Percentiles rank a stretch among this genome's conserved stretches.
Evolutionary conservation across 2,113 vertebrate genomes (phyloP).

Genomic region (Cheirogaleus medius): DNA sequence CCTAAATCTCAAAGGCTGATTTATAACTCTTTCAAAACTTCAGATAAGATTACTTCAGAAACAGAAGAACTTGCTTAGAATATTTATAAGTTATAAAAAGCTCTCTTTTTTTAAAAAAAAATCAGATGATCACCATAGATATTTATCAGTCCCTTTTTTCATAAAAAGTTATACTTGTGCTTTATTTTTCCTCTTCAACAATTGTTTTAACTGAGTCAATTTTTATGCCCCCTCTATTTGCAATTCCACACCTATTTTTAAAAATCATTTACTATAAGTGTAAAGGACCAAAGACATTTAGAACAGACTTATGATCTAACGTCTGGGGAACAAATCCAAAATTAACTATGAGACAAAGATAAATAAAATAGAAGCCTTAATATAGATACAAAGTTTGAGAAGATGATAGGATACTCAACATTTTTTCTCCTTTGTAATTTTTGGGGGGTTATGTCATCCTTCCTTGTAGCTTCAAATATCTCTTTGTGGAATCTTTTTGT

Average conservation of each 20-base stretch:
- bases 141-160: neutral
- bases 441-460: neutral
- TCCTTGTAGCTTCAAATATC: neutral
- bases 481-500: neutral
- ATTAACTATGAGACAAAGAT: neutral
- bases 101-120: neutral
- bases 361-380: neutral
- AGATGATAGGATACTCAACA: neutral
- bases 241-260: neutral
- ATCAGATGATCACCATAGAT: neutral
- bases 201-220: neutral
- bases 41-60: neutral
- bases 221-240: neutral
- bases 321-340: neutral
- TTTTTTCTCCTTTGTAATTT: neutral
- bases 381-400: neutral
- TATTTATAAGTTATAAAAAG: neutral
- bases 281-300: slow-evolving; percentile 3
- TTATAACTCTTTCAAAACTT: neutral
- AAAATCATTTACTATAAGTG: neutral
- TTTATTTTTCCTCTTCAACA: neutral
- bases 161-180: neutral
- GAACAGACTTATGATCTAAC: neutral
- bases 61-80: neutral
- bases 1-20: neutral